Evolutionary conservation across 2,797 vertebrate species (phyloP).

Genomic region (Anomalospiza imberbis): DNA sequence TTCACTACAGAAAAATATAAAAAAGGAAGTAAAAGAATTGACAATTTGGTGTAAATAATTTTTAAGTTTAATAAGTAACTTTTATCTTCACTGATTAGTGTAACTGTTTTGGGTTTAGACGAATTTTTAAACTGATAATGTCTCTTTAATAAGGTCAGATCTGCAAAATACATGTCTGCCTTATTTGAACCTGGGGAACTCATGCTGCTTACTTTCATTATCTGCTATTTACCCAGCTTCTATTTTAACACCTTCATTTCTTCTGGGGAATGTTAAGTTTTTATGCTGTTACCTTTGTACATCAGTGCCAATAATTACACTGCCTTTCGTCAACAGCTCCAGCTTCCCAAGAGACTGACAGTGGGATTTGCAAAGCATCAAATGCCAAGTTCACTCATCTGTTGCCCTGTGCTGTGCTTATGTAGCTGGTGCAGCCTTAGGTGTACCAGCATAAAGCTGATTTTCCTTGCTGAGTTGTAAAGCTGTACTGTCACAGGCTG

Average conservation of each 20-base stretch:
- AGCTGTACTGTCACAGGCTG: background rate
- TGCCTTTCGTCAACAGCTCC: background rate
- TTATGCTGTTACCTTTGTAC: slow-evolving; percentile 12
- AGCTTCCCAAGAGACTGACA: background rate
- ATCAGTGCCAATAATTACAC: background rate
- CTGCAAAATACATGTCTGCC: background rate
- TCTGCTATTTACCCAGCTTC: slow-evolving; percentile 7
- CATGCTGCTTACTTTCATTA: slow-evolving; percentile 10
- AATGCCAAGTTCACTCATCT: background rate
- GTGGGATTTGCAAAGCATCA: background rate
- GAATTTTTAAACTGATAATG: background rate
- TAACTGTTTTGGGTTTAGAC: background rate
- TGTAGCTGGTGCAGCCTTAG: background rate
- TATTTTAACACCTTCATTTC: slow-evolving; percentile 45
- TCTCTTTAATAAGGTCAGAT: background rate
- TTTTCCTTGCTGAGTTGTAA: background rate
- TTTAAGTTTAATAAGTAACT: background rate
- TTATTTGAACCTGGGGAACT: background rate
- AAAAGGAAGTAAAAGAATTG: background rate
- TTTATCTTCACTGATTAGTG: background rate
- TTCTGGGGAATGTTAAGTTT: slow-evolving; percentile 16
- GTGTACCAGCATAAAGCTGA: background rate
- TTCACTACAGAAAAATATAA: background rate
- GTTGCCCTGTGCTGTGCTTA: background rate
- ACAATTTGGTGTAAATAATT: background rate